Base-by-base conservation (phyloP, 2,113 vertebrate genomes). In the Actenoides lindsayi region DNA sequence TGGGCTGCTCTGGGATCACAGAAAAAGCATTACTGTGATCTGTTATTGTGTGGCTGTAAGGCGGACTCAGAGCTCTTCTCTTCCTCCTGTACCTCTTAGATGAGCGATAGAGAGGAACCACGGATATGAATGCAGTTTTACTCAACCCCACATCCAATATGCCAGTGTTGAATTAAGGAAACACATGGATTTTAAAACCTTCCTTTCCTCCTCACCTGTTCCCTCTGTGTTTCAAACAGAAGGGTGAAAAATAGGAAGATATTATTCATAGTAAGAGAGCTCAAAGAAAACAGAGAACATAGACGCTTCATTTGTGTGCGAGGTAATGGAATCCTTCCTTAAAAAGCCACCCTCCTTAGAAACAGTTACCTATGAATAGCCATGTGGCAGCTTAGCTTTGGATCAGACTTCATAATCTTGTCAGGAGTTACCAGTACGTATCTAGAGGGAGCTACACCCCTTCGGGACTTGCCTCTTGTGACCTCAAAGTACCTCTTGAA, bases 181-280 rank as follows among this genome's bases (percentile, higher is more conserved):
- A 95, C 35, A 79, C 16, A 7, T 15, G 10, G 30, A 53, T 94
- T 97, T 91, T 16, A 82, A 93, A 91, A 75, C 68, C 51, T 89
- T 93, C 85, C 67, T 76, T 92, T 93, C 94, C 96, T 94, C 89
- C 91, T 97, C 87, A 79, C 59, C 90, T 92, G 76, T 51, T 95
- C 88, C 90, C 41, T 94, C 93, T 95, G 68, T 57, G 67, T 91
- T 93, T 84, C 71, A 59, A 92, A 94, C 78, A 96, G 93, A 94
- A 89, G 86, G 78, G 70, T 90, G 91, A 92, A 90, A 97, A 97
- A 86, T 0, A 93, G 92, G 53, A 78, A 94, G 82, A 92, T 79
- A 70, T 50, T 93, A 90, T 93, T 92, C 78, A 91, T 69, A 96
- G 85, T 21, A 64, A 87, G 91, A 95, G 33, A 96, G 65, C n/a